Percentiles rank a stretch among this genome's conserved stretches.
phyloP scores from a whole-genome alignment of 2,888 invertebrate species.

The Cremastinae sp. region DNA sequence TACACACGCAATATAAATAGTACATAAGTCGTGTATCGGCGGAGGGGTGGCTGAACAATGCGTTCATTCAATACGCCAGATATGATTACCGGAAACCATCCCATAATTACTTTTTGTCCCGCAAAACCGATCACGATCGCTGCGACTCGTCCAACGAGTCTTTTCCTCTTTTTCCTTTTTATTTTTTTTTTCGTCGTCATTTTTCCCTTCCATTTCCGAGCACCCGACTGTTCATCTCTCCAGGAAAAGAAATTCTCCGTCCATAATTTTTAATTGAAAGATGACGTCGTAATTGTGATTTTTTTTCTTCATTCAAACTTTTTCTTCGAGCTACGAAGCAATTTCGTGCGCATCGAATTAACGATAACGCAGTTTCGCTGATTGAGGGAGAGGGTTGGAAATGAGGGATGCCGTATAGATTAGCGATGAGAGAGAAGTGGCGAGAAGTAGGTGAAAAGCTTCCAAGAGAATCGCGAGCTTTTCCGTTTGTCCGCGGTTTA shows the following conservation, averaged over 20 bases:
- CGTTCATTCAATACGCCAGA: slow-evolving; percentile 79
- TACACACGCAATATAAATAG: slow-evolving; percentile 50
- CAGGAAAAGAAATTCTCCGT: too few species aligned
- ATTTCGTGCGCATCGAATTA: slow-evolving; percentile 2
- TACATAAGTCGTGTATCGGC: slow-evolving; percentile 69
- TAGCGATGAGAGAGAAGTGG: slow-evolving; percentile 4
- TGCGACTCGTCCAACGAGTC: slow-evolving; percentile 44
- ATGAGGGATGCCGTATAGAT: slow-evolving; percentile 14
- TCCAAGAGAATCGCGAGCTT: slow-evolving; percentile 32
- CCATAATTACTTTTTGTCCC: slow-evolving; percentile 79
- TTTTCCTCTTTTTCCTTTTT: too few species aligned
- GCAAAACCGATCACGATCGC: slow-evolving; percentile 66
- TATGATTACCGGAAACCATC: slow-evolving; percentile 80
- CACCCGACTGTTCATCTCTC: too few species aligned
- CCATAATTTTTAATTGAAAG: too few species aligned
- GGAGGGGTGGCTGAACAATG: slow-evolving; percentile 79
- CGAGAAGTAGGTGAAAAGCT: slow-evolving; percentile 48
- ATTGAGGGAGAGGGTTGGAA: slow-evolving; percentile 18
- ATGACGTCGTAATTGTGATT: too few species aligned
- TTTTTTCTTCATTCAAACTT: neutral
- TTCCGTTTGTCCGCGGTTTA: slow-evolving; percentile 46
- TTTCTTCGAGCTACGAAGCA: neutral
- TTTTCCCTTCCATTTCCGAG: neutral
- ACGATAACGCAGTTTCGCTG: slow-evolving; percentile 13
- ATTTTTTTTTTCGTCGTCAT: neutral